Percentiles rank a stretch among this genome's conserved stretches.
These are phyloP conservation scores for Allobates femoralis DNA, from an alignment of 2,797 vertebrate genomes.

Conservation along the genomic window DNA sequence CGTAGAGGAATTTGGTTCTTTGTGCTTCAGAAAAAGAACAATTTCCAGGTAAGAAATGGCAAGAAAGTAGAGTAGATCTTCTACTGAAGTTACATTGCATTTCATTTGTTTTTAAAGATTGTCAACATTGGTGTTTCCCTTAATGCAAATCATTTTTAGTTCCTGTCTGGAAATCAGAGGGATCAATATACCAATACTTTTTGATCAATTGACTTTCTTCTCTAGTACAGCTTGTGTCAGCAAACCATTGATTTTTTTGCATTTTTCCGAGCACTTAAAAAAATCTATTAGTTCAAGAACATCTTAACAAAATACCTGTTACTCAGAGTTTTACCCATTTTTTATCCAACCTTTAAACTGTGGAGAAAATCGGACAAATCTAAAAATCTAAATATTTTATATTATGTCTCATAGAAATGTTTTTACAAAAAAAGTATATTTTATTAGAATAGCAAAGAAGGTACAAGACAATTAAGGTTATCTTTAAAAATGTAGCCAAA, in stretches of 20 bases:
- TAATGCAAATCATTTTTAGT: constrained; percentile 59
- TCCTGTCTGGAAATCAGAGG: constrained; percentile 53
- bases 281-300: constrained; percentile 49
- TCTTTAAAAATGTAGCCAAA: background rate
- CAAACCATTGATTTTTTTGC: constrained; percentile 53
- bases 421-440: too few species aligned
- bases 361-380: background rate
- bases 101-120: constrained; percentile 27
- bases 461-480: background rate
- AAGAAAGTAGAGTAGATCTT: constrained; percentile 1
- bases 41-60: background rate
- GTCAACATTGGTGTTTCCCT: constrained; percentile 35
- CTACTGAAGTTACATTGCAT: constrained; percentile 1
- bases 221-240: constrained; percentile 51
- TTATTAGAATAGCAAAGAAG: too few species aligned
- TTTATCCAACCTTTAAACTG: constrained; percentile 22
- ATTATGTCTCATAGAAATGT: background rate
- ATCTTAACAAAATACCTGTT: constrained; percentile 48
- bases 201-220: constrained; percentile 56
- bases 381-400: background rate
- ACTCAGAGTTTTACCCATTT: constrained; percentile 17
- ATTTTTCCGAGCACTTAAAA: constrained; percentile 46
- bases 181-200: constrained; percentile 60
- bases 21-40: background rate
- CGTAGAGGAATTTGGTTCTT: background rate